Evolutionary conservation across 2,888 invertebrate species (phyloP).

Genomic region (Ethmia dodecea): DNA sequence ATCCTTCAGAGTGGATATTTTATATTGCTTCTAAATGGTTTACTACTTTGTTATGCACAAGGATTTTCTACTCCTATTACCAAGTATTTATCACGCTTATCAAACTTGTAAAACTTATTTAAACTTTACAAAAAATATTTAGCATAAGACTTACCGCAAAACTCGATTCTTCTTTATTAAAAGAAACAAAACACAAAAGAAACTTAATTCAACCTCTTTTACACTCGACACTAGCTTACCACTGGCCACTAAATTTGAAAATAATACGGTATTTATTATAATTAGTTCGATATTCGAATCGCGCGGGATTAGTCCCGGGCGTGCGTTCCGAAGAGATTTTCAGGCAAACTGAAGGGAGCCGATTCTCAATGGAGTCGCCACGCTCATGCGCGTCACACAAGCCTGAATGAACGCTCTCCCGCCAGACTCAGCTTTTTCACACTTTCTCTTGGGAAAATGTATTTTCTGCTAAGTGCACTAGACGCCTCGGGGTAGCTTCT

Average conservation of each 20-base stretch:
- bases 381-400: conserved; percentile 48
- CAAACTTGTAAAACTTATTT: no score
- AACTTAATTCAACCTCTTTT: conserved; percentile 22
- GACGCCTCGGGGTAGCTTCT: conserved; percentile 26
- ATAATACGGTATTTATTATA: conserved; percentile 34
- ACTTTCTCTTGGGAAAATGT: conserved; percentile 27
- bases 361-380: conserved; percentile 47
- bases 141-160: conserved; percentile 5
- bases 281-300: conserved; percentile 51
- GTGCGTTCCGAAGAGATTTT: conserved; percentile 53
- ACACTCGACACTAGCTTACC: conserved; percentile 11
- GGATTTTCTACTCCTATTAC: no score
- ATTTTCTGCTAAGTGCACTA: conserved; percentile 32
- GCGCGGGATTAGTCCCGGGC: conserved; percentile 51
- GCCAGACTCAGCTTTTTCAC: conserved; percentile 43
- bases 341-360: conserved; percentile 60
- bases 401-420: conserved; percentile 34
- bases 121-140: no score
- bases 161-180: conserved; percentile 7
- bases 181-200: conserved; percentile 16
- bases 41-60: no score
- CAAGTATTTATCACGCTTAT: no score
- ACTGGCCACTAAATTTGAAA: conserved; percentile 25
- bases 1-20: no score
- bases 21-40: no score